Conservation (phyloP, 2,888 invertebrate genomes). For the Eristalis intricaria region DNA sequence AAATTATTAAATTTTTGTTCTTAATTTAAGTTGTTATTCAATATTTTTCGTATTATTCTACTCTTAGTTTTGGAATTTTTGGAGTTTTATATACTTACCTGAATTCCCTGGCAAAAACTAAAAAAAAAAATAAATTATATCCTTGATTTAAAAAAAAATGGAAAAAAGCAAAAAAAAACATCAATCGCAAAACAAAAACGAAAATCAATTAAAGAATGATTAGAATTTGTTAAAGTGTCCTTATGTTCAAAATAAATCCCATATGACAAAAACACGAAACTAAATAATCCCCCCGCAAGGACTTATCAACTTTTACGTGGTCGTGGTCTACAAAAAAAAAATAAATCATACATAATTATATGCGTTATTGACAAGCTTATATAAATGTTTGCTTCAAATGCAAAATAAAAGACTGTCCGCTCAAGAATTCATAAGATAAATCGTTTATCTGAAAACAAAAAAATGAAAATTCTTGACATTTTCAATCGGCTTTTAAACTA, state of each 20-base stretch:
- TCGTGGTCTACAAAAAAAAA: slow-evolving; percentile 27
- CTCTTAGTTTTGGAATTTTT: background rate
- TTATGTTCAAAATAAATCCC: slow-evolving; percentile 21
- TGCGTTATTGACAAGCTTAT: slow-evolving; percentile 36
- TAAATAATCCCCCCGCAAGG: background rate
- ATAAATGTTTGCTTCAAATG: slow-evolving; percentile 62
- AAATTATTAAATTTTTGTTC: background rate
- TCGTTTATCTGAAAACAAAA: slow-evolving; percentile 25
- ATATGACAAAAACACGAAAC: background rate
- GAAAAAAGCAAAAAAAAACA: background rate
- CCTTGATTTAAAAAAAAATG: background rate
- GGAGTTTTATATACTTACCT: background rate
- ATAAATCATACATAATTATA: slow-evolving; percentile 2
- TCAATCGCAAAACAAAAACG: slow-evolving; percentile 3
- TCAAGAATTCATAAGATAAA: slow-evolving; percentile 27
- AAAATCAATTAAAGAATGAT: slow-evolving; percentile 9
- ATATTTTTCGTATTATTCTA: background rate
- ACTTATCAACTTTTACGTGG: background rate
- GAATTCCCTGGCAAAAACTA: background rate
- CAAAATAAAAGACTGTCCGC: slow-evolving; percentile 60
- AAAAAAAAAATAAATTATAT: background rate
- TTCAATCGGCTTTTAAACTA: slow-evolving; percentile 48
- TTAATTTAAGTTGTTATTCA: background rate
- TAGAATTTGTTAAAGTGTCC: slow-evolving; percentile 47
- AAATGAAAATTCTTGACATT: slow-evolving; percentile 24